Conservation (phyloP, 2,113 vertebrate species). For the Chaenocephalus aceratus region DNA sequence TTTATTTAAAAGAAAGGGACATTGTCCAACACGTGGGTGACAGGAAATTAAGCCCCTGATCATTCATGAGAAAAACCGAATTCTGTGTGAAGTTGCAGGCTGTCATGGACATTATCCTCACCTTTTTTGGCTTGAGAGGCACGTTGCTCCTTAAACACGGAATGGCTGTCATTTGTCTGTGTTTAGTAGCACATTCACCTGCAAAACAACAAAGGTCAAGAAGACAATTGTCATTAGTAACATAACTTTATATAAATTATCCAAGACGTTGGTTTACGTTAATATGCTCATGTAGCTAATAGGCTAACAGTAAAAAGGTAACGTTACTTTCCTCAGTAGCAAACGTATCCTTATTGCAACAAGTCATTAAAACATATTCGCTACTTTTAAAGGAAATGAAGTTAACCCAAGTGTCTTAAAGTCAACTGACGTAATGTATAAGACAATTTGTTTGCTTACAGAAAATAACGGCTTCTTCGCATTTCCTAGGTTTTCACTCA, state of each 20-base stretch:
- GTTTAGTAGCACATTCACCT: slow-evolving; percentile 57
- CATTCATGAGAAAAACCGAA: background rate
- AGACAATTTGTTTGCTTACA: too few relatives aligned
- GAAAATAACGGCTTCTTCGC: too few relatives aligned
- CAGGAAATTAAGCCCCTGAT: background rate
- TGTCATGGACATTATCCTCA: slow-evolving; percentile 49
- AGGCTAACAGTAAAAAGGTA: background rate
- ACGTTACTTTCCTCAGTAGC: background rate
- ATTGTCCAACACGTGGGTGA: slow-evolving; percentile 6
- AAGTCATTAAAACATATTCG: background rate
- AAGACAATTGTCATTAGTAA: background rate
- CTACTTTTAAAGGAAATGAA: background rate
- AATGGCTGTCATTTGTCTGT: slow-evolving; percentile 64
- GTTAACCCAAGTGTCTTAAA: too few relatives aligned
- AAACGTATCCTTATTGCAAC: too few relatives aligned
- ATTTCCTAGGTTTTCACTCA: too few relatives aligned
- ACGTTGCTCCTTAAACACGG: slow-evolving; percentile 69
- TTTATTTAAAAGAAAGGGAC: slow-evolving; percentile 23
- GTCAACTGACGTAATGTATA: too few relatives aligned
- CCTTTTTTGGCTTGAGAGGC: slow-evolving; percentile 56
- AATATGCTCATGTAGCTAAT: background rate
- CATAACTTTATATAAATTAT: background rate
- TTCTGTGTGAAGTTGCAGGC: background rate
- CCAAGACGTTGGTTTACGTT: background rate
- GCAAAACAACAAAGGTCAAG: slow-evolving; percentile 21